These are phyloP conservation scores for Cyphomyrmex costatus DNA, from an alignment of 1,140 invertebrate genomes.

Conservation along the genomic window DNA sequence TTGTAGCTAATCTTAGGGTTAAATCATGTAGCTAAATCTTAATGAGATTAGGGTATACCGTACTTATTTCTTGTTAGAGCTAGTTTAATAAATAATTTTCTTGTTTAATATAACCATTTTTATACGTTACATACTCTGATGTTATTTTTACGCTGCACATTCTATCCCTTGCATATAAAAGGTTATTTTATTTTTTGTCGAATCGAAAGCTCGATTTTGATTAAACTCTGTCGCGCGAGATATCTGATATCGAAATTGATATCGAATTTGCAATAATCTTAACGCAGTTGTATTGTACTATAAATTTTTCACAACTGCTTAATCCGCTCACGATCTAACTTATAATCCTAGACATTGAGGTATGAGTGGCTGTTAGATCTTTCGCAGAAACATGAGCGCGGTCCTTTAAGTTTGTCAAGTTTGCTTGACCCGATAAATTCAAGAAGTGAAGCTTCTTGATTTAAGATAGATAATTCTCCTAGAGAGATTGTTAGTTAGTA, in stretches of 20 bases:
- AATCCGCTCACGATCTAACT: constrained; percentile 10
- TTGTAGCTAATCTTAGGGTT: too few species aligned
- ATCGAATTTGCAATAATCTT: not conserved
- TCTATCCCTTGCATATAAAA: not conserved
- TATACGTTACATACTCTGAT: not conserved
- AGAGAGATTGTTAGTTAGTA: constrained; percentile 25
- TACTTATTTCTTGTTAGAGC: not conserved
- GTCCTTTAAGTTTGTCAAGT: constrained; percentile 29
- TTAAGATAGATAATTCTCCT: not conserved
- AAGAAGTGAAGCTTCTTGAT: not conserved
- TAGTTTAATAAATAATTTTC: not conserved
- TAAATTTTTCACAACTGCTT: constrained; percentile 10
- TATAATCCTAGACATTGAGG: constrained; percentile 26
- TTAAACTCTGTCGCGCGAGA: not conserved
- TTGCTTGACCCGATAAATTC: constrained; percentile 36
- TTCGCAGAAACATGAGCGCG: not conserved
- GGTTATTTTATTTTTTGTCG: not conserved
- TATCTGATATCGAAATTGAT: not conserved
- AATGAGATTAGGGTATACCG: not conserved
- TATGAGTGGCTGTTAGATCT: constrained; percentile 31
- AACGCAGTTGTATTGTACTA: not conserved
- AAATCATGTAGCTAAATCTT: not conserved
- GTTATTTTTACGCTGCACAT: not conserved
- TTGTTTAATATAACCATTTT: not conserved
- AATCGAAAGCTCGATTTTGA: not conserved